Evolutionary conservation across 2,797 vertebrate species (phyloP).

Genomic region (Tragopan temminckii): DNA sequence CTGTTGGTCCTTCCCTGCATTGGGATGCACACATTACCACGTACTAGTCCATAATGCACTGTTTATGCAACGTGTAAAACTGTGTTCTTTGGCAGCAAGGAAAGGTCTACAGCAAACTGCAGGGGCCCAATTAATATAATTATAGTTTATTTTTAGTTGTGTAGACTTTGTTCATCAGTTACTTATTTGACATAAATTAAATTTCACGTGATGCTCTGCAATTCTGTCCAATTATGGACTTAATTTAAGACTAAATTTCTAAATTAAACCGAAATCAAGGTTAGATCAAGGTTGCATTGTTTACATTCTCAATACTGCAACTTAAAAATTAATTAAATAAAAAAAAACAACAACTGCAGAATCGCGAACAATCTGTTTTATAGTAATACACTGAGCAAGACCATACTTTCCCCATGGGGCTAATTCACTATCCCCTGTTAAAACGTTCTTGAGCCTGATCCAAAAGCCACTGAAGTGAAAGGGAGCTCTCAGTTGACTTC

Average conservation of each 20-base stretch:
- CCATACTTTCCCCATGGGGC: slow-evolving; percentile 47
- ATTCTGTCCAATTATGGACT: slow-evolving; percentile 64
- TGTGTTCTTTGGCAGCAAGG: slow-evolving; percentile 58
- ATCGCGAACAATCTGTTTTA: slow-evolving; percentile 19
- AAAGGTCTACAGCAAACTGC: slow-evolving; percentile 73
- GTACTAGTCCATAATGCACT: slow-evolving; percentile 23
- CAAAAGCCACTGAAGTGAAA: slow-evolving; percentile 72
- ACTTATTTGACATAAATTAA: slow-evolving; percentile 76
- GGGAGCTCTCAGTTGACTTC: slow-evolving; percentile 68
- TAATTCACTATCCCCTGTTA: slow-evolving; percentile 71
- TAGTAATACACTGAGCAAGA: slow-evolving; percentile 36
- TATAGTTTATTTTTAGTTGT: slow-evolving; percentile 75
- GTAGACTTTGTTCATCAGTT: slow-evolving; percentile 76
- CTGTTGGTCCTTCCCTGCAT: neutral
- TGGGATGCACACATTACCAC: neutral
- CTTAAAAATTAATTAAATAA: slow-evolving; percentile 13
- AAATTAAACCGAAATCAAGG: slow-evolving; percentile 71
- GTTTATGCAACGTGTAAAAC: slow-evolving; percentile 32
- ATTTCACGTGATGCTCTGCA: slow-evolving; percentile 69
- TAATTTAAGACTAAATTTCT: slow-evolving; percentile 64
- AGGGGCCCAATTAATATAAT: slow-evolving; percentile 77
- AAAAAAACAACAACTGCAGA: neutral
- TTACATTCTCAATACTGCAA: slow-evolving; percentile 37
- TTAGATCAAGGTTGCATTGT: slow-evolving; percentile 52
- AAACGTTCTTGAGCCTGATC: slow-evolving; percentile 67